Evolutionary conservation across 1,140 invertebrate genomes (phyloP), one percentile per base, ranked within the genome.

Genomic region (Luehdorfia chinensis): DNA sequence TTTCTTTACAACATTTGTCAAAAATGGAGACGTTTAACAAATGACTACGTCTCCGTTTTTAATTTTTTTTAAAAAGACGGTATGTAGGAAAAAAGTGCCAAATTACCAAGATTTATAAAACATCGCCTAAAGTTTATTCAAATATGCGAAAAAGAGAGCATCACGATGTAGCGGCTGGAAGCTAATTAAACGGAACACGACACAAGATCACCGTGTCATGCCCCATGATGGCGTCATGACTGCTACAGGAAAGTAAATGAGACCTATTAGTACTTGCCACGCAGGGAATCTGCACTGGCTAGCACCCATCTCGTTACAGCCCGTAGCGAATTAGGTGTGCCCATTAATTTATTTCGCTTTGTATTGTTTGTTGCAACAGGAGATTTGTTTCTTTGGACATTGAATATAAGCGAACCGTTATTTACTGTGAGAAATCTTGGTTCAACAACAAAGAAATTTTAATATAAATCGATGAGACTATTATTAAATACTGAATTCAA

Each of bases 111-210:
- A n/a, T n/a, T n/a, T n/a, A n/a, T n/a, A n/a, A n/a, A n/a, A n/a
- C n/a, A n/a, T n/a, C n/a, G n/a, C n/a, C n/a, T n/a, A n/a, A n/a
- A n/a, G n/a, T n/a, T n/a, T n/a, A n/a, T n/a, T n/a, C n/a, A n/a
- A n/a, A n/a, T n/a, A n/a, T n/a, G n/a, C n/a, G n/a, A n/a, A n/a
- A n/a, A n/a, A n/a, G n/a, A n/a, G n/a, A n/a, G n/a, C n/a, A n/a
- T n/a, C n/a, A n/a, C n/a, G n/a, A n/a, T n/a, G n/a, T n/a, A n/a
- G n/a, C n/a, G n/a, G n/a, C n/a, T n/a, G n/a, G n/a, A 55, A 66
- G 65, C 64, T 80, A 80, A 80, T 80, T 77, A 80, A 74, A 56
- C 31, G 33, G 59, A 61, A 67, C 74, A 75, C 72, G 74, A 71
- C 69, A n/a, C n/a, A 50, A 47, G 41, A 55, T 63, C 59, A 69